Evolutionary conservation across 2,113 vertebrate genomes (phyloP).

Genomic region (Collichthys lucidus): DNA sequence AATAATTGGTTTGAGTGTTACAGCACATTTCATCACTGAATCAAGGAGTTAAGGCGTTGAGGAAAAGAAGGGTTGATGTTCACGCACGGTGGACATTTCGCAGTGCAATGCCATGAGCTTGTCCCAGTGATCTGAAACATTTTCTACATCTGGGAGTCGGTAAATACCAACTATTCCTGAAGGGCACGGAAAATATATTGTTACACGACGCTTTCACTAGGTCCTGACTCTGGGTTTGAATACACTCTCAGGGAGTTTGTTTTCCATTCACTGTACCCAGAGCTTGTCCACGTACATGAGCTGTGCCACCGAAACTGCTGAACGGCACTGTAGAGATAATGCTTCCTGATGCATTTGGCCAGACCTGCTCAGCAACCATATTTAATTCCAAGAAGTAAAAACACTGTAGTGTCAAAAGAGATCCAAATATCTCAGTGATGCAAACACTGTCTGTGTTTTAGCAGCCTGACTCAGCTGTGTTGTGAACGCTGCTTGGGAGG

Average conservation of each 20-base stretch:
- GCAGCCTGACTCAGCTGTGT: conserved; percentile 11
- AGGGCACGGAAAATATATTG: conserved; percentile 10
- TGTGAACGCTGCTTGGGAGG: not conserved
- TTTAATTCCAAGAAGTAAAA: conserved; percentile 51
- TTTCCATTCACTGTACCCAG: conserved; percentile 56
- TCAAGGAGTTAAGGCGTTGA: conserved; percentile 13
- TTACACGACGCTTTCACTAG: conserved; percentile 9
- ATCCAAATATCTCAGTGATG: conserved; percentile 33
- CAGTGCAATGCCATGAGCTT: conserved; percentile 29
- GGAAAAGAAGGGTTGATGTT: conserved; percentile 11
- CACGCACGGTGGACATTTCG: conserved; percentile 15
- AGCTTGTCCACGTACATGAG: conserved; percentile 35
- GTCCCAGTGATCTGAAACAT: conserved; percentile 31
- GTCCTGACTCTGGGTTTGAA: conserved; percentile 59
- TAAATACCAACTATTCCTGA: conserved; percentile 1
- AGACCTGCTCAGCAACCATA: conserved; percentile 50
- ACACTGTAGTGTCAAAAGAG: conserved; percentile 33
- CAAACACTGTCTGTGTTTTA: conserved; percentile 18
- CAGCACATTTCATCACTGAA: conserved; percentile 36
- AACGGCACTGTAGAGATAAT: conserved; percentile 17
- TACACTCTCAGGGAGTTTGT: conserved; percentile 77
- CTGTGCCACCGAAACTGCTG: conserved; percentile 48
- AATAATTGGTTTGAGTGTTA: not conserved
- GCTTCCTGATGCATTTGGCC: conserved; percentile 43
- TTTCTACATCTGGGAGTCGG: conserved; percentile 45